Conservation (phyloP, 2,888 invertebrate species). For the Plagodis pulveraria region DNA sequence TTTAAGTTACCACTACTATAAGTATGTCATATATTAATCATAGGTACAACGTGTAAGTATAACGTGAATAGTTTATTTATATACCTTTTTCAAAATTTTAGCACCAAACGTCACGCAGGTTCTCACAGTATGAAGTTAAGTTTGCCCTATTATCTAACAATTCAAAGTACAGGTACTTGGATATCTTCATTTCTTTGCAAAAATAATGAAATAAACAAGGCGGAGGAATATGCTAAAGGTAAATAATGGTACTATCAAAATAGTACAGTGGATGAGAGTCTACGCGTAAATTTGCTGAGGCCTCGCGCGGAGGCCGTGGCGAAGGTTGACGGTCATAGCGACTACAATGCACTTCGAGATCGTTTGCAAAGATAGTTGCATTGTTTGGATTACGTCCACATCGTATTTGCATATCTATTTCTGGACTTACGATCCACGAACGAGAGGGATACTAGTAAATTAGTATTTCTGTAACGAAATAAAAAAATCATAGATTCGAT, state of each 20-base stretch:
- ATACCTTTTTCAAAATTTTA: no score
- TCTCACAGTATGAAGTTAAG: no score
- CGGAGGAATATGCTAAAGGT: no score
- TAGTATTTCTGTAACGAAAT: not conserved
- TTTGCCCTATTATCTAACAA: no score
- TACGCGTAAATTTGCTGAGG: slow-evolving; percentile 11
- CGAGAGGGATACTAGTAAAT: not conserved
- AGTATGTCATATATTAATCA: no score
- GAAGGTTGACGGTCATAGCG: slow-evolving; percentile 22
- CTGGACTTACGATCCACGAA: slow-evolving; percentile 5
- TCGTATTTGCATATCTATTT: slow-evolving; percentile 20
- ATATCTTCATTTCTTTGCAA: no score
- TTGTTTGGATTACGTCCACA: slow-evolving; percentile 16
- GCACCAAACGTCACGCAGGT: no score
- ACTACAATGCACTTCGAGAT: slow-evolving; percentile 17
- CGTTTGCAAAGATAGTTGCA: slow-evolving; percentile 19
- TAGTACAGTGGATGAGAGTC: not conserved
- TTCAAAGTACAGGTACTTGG: no score
- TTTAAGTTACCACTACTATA: no score
- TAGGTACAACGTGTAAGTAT: no score
- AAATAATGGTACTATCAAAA: not conserved
- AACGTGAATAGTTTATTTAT: no score
- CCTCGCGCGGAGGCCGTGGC: slow-evolving; percentile 18
- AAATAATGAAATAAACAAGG: no score
- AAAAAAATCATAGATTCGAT: not conserved